Conservation (phyloP, 2,888 invertebrate species). For the Brenthis daphne region DNA sequence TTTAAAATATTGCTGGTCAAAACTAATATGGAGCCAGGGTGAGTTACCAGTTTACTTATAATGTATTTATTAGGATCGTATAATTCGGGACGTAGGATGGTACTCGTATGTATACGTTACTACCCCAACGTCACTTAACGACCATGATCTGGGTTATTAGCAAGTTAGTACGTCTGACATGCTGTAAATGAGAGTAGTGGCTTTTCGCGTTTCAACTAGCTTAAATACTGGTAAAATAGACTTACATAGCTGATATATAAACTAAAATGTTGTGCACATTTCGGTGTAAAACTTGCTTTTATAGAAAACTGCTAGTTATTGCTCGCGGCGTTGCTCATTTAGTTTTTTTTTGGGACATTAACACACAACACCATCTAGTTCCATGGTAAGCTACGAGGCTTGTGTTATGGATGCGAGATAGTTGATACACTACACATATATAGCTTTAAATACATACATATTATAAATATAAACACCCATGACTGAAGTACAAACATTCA, state of each 20-base stretch:
- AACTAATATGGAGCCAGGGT: neutral
- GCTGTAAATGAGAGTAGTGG: conserved; percentile 32
- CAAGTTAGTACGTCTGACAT: conserved; percentile 29
- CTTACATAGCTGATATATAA: neutral
- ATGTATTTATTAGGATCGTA: conserved; percentile 3
- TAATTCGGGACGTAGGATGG: conserved; percentile 14
- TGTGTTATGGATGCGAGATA: no score
- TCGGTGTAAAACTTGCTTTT: no score
- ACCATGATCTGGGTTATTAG: conserved; percentile 34
- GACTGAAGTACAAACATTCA: no score
- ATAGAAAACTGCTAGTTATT: no score
- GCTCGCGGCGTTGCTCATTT: no score
- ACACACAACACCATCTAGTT: no score
- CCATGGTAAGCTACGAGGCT: no score
- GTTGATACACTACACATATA: no score
- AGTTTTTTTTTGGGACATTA: no score
- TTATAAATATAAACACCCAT: no score
- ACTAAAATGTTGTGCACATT: neutral
- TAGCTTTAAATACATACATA: no score
- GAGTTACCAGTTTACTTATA: neutral
- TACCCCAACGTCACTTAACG: conserved; percentile 30
- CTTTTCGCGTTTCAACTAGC: conserved; percentile 14
- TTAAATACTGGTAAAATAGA: conserved; percentile 1
- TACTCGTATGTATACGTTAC: conserved; percentile 16
- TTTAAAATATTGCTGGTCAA: neutral